A percentile compares a stretch with the other conserved stretches of the same genome.
phyloP scores from a whole-genome alignment of 2,888 invertebrate species.

The Eristalis intricaria region DNA sequence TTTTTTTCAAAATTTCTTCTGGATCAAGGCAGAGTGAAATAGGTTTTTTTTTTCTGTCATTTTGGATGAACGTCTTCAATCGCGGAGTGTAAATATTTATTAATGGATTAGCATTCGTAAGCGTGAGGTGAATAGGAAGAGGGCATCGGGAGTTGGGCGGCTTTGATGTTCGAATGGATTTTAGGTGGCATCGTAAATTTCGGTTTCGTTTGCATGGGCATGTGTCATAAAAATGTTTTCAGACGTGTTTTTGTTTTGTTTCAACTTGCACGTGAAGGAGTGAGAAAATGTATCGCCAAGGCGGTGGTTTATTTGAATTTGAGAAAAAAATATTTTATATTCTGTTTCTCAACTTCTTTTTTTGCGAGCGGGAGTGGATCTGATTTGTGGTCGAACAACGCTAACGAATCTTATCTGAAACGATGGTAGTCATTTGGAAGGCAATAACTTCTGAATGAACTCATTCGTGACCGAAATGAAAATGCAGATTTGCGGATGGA shows the following conservation, averaged over 20 bases:
- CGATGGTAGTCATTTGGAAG: conserved; percentile 40
- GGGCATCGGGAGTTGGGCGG: conserved; percentile 44
- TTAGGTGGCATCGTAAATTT: conserved; percentile 62
- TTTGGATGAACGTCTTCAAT: conserved; percentile 43
- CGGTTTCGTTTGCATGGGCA: conserved; percentile 48
- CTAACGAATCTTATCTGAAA: conserved; percentile 56
- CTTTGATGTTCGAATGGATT: conserved; percentile 64
- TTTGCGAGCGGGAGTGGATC: conserved; percentile 10
- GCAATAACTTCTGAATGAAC: conserved; percentile 45
- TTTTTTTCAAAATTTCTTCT: conserved; percentile 28
- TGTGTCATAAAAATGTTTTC: conserved; percentile 58
- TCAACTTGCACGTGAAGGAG: not conserved
- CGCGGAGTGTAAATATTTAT: conserved; percentile 70
- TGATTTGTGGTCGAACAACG: conserved; percentile 28
- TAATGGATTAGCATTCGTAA: conserved; percentile 69
- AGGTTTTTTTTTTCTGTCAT: conserved; percentile 36
- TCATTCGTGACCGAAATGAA: conserved; percentile 32
- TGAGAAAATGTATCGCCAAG: not conserved
- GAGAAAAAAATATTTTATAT: conserved; percentile 40
- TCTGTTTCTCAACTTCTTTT: not conserved
- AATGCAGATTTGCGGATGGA: conserved; percentile 35
- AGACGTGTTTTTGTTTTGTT: conserved; percentile 24
- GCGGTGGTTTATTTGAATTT: conserved; percentile 48
- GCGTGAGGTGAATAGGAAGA: conserved; percentile 64
- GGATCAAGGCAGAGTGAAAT: conserved; percentile 37